Base-by-base conservation (phyloP, 2,113 vertebrate species). In the Ammodytes dubius region DNA sequence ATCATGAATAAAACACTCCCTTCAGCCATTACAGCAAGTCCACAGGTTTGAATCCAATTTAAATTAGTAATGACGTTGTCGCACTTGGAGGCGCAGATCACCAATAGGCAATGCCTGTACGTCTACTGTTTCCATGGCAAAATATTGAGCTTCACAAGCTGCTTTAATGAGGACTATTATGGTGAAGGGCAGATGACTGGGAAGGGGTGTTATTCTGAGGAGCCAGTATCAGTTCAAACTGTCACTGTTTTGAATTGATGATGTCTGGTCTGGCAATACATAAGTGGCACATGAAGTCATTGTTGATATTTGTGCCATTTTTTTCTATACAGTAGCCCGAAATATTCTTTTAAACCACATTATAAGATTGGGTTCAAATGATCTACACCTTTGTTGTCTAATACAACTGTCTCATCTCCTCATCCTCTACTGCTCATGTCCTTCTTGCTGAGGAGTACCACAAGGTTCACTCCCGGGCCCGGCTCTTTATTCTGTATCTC, bases 101-200 rank as follows among this genome's bases (percentile, higher is more conserved):
- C 43, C 43, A 64, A 57, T n/a, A 64, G 43, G 12, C 66, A 65
- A 27, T 50, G 37, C 15, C 47, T 61, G n/a, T 74, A 35, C 13
- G 45, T 60, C 47, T 4, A 0, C 77, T 82, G 87, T 88, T 88
- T 65, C 83, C 67, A 87, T 85, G 68, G 74, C n/a, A 17, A 78
- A 73, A 68, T 50, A 72, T 59, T 37, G 58, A 74, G 40, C 35
- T 74, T 67, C 11, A 74, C 4, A 3, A 70, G 54, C 58, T 11
- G 43, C 68, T 50, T 68, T 74, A 70, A 63, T 53, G n/a, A 6
- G 7, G 27, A 42, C 46, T 66, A 35, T 71, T 43, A 77, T 54
- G 19, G 42, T 17, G 3, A 57, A 75, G 35, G 19, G 19, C 37
- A 75, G 42, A 71, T 9, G 17, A 68, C 7, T 1, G 19, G 53